These are phyloP conservation scores for Drosophila chauvacae DNA, from an alignment of 1,140 invertebrate genomes.

Conservation along the genomic window DNA sequence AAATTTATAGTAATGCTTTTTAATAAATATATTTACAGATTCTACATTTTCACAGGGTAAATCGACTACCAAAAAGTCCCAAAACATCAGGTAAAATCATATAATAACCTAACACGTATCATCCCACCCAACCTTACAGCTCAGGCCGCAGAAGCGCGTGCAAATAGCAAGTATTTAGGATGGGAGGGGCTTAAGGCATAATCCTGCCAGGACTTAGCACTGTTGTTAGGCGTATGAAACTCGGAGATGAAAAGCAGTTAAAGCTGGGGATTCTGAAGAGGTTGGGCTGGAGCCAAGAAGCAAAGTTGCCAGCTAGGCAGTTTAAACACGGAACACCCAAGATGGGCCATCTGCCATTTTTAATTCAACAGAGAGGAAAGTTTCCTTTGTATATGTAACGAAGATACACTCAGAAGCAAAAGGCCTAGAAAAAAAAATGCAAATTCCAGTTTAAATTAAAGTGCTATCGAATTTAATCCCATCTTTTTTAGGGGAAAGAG, in stretches of 20 bases:
- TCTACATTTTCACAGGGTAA: not conserved
- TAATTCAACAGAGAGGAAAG: constrained; percentile 48
- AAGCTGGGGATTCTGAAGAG: not conserved
- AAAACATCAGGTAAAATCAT: constrained; percentile 19
- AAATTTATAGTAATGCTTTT: not conserved
- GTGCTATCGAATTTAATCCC: not conserved
- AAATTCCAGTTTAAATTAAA: constrained; percentile 44
- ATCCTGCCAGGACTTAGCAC: constrained; percentile 65
- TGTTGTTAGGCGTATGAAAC: constrained; percentile 60
- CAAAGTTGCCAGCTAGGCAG: constrained; percentile 39
- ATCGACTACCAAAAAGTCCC: not conserved
- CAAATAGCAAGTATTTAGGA: constrained; percentile 52
- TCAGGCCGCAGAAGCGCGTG: constrained; percentile 66
- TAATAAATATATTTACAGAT: not conserved
- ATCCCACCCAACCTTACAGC: not conserved
- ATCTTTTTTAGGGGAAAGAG: no score
- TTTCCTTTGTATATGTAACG: not conserved
- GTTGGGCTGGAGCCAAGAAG: constrained; percentile 22
- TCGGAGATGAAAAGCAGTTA: constrained; percentile 17
- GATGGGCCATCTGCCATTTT: constrained; percentile 62
- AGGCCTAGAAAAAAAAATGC: no score
- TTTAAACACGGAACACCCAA: constrained; percentile 37
- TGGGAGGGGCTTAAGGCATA: constrained; percentile 41
- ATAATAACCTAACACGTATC: constrained; percentile 13
- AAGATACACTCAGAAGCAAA: not conserved